Evolutionary conservation across 2,797 vertebrate genomes (phyloP), one percentile per base, ranked within the genome.

Genomic region (Loris lydekkerianus): DNA sequence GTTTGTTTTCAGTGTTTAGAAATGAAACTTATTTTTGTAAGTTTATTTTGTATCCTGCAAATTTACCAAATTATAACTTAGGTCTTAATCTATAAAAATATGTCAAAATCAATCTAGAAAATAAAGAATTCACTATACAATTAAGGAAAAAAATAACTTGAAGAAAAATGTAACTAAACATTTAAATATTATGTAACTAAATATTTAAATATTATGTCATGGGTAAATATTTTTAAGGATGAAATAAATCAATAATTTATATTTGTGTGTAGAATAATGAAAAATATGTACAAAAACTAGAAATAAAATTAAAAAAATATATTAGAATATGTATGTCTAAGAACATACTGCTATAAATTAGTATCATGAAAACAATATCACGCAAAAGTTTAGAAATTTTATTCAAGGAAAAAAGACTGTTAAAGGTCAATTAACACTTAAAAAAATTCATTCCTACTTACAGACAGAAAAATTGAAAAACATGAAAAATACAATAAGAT

Each of bases 341-440:
- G 95, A 93, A 18, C 61, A 75, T 7, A 58, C 18, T 37, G 31
- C 17, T 70, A 17, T 85, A 67, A 84, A 67, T 92, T 27, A 82
- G 3, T 72, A 61, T 85, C 14, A 46, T 72, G 20, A 75, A 89
- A 92, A 76, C 18, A 91, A 56, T 18, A n/a, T 37, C 18, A 76
- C 29, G 4, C 8, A 82, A 94, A 88, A 10, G 3, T 61, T 85
- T 85, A 91, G 46, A 94, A 96, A 94, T 61, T 65, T 53, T 69
- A 4, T 29, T 77, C 1, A 76, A 65, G 85, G 61, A 63, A 86
- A 67, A 93, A 92, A 82, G 21, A 86, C 40, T 65, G 65, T 89
- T 27, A 86, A 63, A 58, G 17, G 3, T 43, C 78, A 92, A 49
- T 81, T 77, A 82, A 56, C 37, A 93, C 69, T 67, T 34, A 21